Conservation (phyloP, 2,797 vertebrate species). For the Microcaecilia unicolor region DNA sequence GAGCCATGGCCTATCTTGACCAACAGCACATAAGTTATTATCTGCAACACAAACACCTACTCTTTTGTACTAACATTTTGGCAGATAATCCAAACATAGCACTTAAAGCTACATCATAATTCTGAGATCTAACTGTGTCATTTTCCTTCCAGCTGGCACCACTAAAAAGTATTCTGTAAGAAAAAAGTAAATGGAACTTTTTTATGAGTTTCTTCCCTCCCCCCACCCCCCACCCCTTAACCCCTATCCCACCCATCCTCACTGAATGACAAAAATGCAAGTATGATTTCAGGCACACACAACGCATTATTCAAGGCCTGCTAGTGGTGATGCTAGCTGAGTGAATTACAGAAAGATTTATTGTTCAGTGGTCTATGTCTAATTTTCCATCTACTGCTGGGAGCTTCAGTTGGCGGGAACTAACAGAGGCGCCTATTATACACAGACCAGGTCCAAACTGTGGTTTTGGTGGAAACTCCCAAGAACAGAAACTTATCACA, state of each 20-base stretch:
- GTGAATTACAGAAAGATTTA: constrained; percentile 73
- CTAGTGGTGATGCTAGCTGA: constrained; percentile 50
- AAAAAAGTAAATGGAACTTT: constrained; percentile 57
- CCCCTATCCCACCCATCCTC: neutral
- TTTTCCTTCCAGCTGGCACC: constrained; percentile 56
- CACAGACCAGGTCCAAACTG: constrained; percentile 46
- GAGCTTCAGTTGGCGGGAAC: constrained; percentile 50
- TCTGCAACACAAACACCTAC: constrained; percentile 80
- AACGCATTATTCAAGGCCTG: constrained; percentile 45
- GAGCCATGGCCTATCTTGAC: constrained; percentile 66
- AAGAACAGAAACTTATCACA: constrained; percentile 42
- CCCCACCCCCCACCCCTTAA: neutral
- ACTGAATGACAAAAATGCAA: constrained; percentile 49
- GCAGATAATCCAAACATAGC: constrained; percentile 86
- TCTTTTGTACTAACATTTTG: constrained; percentile 85
- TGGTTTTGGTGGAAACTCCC: constrained; percentile 42
- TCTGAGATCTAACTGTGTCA: constrained; percentile 59
- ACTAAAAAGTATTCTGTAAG: constrained; percentile 54
- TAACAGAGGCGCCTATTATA: constrained; percentile 62
- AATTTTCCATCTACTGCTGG: constrained; percentile 62
- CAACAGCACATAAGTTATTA: constrained; percentile 85
- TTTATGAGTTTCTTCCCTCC: too few species aligned
- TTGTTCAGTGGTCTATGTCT: constrained; percentile 59
- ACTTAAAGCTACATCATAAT: constrained; percentile 79
- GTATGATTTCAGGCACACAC: constrained; percentile 54